Conservation (phyloP, 2,797 vertebrate species). For the Brachyrhaphis roseni region DNA sequence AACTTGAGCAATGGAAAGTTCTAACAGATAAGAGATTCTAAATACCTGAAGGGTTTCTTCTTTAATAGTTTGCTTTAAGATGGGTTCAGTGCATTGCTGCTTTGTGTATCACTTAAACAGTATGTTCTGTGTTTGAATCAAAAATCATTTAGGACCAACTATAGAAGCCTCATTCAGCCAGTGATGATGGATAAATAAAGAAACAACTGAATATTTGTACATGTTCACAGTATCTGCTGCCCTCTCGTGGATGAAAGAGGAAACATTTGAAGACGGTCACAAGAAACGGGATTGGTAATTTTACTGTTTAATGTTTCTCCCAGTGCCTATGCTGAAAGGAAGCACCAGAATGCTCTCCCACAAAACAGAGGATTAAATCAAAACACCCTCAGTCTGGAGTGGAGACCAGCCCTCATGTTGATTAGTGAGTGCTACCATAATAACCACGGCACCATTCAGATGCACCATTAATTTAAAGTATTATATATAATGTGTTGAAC, state of each 20-base stretch:
- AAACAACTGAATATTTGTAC: not conserved
- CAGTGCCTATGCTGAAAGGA: not conserved
- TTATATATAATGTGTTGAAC: not conserved
- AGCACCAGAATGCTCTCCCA: not conserved
- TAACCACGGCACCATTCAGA: not conserved
- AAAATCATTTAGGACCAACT: not conserved
- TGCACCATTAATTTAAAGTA: not conserved
- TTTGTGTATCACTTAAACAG: not conserved
- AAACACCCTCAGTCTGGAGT: not conserved
- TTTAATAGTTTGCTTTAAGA: not conserved
- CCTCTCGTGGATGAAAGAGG: slow-evolving; percentile 23
- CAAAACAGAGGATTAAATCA: not conserved
- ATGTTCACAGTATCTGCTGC: slow-evolving; percentile 33
- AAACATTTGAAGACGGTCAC: not conserved
- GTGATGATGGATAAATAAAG: not conserved
- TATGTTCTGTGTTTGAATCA: not conserved
- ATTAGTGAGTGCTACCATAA: not conserved
- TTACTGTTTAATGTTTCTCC: not conserved
- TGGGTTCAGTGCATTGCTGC: not conserved
- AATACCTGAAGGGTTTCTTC: not conserved
- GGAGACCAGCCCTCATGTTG: not conserved
- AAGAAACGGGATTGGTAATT: not conserved
- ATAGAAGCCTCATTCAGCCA: not conserved
- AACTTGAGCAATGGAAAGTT: not conserved
- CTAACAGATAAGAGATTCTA: not conserved